Evolutionary conservation across 2,797 vertebrate genomes (phyloP).

Genomic region (Botia almorhae): DNA sequence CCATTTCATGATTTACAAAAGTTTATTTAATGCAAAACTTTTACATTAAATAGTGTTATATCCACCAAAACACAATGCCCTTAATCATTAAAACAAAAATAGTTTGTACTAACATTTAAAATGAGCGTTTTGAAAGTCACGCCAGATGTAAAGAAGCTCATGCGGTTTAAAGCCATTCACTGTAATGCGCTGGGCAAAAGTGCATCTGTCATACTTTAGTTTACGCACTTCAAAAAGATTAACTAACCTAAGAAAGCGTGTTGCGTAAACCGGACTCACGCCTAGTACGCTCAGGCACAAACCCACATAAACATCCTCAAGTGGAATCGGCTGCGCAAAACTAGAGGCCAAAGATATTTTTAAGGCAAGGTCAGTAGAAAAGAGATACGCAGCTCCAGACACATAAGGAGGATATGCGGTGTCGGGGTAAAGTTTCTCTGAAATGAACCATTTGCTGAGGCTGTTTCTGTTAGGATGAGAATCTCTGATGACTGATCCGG

Average conservation of each 20-base stretch:
- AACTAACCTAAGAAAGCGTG: constrained; percentile 78
- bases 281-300: constrained; percentile 88
- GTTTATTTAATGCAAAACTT: no score
- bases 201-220: constrained; percentile 72
- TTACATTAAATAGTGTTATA: neutral
- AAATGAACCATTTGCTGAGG: constrained; percentile 87
- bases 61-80: no score
- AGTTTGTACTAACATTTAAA: constrained; percentile 62
- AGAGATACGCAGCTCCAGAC: constrained; percentile 93
- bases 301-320: constrained; percentile 96
- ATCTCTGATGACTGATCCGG: constrained; percentile 86
- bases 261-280: constrained; percentile 84
- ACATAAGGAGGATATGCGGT: constrained; percentile 89
- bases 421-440: constrained; percentile 84
- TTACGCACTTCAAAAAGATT: constrained; percentile 74
- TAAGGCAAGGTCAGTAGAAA: constrained; percentile 89
- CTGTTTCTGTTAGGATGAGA: constrained; percentile 86
- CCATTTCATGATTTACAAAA: no score
- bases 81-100: no score
- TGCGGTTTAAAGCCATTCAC: constrained; percentile 68
- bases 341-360: constrained; percentile 89
- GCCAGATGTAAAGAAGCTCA: constrained; percentile 68
- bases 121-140: constrained; percentile 68
- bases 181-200: constrained; percentile 65
- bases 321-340: constrained; percentile 84